Base-by-base conservation (phyloP, 1,140 invertebrate genomes). In the Hyposmocoma kahamanoa region DNA sequence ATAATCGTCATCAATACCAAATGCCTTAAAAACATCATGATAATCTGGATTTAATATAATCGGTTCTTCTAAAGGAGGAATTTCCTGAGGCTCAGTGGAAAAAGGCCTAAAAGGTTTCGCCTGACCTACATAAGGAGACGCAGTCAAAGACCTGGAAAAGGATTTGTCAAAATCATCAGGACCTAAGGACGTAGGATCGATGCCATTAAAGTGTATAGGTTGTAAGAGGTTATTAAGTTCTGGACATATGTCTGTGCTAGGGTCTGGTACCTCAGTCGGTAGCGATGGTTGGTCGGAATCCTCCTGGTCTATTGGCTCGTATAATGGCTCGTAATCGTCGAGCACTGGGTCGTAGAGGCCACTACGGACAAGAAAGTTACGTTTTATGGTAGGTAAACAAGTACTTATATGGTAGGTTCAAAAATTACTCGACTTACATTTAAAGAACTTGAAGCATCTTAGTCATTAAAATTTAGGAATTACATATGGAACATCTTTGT, bases 311-410 rank as follows among this genome's bases (percentile, higher is more conserved):
- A 74, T 62, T 44, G 59, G 51, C 43, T 76, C 69, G 62, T 62
- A 71, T 18, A 66, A 50, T 22, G 62, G 54, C 54, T 79, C 72
- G 32, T 55, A 56, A 42, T 82, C 71, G 64, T 78, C 72, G 30
- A 75, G 44, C 1, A 75, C 68, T 41, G 69, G 69, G 51, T 77
- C 76, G 71, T 80, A 77, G 13, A 72, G 70, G 46, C 74, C 76
- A 60, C 79, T 80, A 71, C 11, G 72, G 34, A 56, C 21, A 32
- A 39, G 48, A 50, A 30, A 17, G 2, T 13, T 15, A n/a, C n/a
- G n/a, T n/a, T n/a, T n/a, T n/a, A n/a, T n/a, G n/a, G n/a, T n/a
- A n/a, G n/a, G n/a, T n/a, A n/a, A n/a, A n/a, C n/a, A n/a, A n/a
- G n/a, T n/a, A n/a, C n/a, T n/a, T n/a, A n/a, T n/a, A n/a, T n/a